Conservation (phyloP, 35 echinoderm and acorn worm genomes). For the Chiridota heheva region DNA sequence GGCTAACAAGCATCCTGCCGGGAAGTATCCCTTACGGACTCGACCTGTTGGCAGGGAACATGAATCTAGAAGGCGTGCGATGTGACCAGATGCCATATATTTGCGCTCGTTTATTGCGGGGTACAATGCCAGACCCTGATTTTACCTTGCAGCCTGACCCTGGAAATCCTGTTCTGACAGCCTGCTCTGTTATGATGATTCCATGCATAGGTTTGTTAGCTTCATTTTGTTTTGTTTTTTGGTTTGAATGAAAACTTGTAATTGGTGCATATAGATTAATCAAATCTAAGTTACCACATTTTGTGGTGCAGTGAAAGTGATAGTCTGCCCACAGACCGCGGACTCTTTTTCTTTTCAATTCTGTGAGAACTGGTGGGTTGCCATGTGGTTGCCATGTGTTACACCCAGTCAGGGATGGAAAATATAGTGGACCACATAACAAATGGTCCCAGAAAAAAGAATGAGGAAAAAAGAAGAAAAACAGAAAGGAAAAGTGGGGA, state of each 20-base stretch:
- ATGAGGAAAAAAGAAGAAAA: too few species aligned
- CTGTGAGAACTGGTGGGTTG: too few species aligned
- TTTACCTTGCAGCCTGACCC: conserved; percentile 61
- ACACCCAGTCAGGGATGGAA: too few species aligned
- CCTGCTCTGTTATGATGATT: conserved; percentile 27
- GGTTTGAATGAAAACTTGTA: not conserved
- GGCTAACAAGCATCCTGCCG: conserved; percentile 11
- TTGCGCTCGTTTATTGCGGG: conserved; percentile 50
- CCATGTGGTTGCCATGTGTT: too few species aligned
- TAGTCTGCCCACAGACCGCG: not conserved
- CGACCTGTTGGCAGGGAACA: not conserved
- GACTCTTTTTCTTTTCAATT: too few species aligned
- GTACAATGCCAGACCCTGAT: conserved; percentile 10
- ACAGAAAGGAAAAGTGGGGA: too few species aligned
- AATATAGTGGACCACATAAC: too few species aligned
- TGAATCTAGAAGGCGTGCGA: conserved; percentile 46
- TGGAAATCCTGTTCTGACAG: conserved; percentile 19
- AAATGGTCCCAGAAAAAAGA: too few species aligned
- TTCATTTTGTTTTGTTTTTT: not conserved
- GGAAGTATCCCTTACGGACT: not conserved
- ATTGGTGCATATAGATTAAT: not conserved
- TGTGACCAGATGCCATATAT: conserved; percentile 73
- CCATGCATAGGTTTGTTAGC: conserved; percentile 31
- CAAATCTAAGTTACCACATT: not conserved
- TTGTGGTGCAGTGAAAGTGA: not conserved